These are phyloP conservation scores for Nyctalus aviator DNA, from an alignment of 2,797 vertebrate species.

Conservation along the genomic window DNA sequence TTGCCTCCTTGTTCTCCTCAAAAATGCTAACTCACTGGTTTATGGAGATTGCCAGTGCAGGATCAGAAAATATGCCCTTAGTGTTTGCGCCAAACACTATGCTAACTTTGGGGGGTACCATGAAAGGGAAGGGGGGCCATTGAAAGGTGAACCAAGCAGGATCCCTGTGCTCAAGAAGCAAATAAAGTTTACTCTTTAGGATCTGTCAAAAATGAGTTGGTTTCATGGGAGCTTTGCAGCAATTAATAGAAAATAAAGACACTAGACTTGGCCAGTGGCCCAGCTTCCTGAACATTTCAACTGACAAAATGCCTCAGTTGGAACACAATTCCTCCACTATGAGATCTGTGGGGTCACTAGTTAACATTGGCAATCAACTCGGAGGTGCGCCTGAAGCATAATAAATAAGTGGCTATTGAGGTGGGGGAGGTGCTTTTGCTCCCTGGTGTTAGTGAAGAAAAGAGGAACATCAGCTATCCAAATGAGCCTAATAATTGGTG, in stretches of 20 bases:
- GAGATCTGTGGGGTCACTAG: constrained; percentile 65
- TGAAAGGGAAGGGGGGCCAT: neutral
- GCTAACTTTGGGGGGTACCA: neutral
- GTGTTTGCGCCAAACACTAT: constrained; percentile 44
- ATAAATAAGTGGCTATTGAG: constrained; percentile 66
- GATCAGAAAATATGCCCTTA: neutral
- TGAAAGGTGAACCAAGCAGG: constrained; percentile 2
- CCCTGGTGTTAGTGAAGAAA: constrained; percentile 36
- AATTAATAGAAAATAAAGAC: constrained; percentile 76
- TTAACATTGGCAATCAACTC: constrained; percentile 67
- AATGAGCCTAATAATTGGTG: neutral
- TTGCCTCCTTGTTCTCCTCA: neutral
- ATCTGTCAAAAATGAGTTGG: constrained; percentile 68
- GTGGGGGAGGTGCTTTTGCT: constrained; percentile 57
- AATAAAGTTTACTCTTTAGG: constrained; percentile 56
- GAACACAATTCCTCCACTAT: constrained; percentile 80
- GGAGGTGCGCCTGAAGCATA: constrained; percentile 71
- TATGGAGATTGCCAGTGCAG: neutral
- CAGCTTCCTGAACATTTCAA: constrained; percentile 76
- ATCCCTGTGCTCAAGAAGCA: constrained; percentile 8
- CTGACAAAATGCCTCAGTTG: constrained; percentile 78
- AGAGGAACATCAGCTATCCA: constrained; percentile 11
- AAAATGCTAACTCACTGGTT: constrained; percentile 41
- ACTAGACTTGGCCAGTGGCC: constrained; percentile 73
- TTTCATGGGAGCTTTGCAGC: constrained; percentile 73